Percentiles rank a stretch among this genome's conserved stretches.
Conservation (phyloP, 2,113 vertebrate species). For the Dicerorhinus sumatrensis region DNA sequence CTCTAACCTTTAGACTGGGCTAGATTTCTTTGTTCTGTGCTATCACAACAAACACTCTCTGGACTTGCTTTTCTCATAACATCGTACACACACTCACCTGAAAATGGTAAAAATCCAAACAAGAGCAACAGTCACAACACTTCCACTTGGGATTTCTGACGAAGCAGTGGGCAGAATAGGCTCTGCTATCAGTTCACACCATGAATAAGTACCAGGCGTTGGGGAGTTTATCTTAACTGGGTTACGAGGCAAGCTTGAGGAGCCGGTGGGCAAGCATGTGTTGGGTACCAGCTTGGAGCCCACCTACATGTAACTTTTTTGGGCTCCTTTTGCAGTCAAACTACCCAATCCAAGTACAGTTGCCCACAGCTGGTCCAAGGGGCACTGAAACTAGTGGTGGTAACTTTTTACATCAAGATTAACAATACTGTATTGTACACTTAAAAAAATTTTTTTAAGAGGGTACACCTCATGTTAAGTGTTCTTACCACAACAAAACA, state of each 20-base stretch:
- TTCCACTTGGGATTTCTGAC: neutral
- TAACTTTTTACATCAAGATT: neutral
- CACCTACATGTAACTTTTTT: neutral
- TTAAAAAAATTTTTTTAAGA: neutral
- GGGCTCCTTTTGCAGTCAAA: neutral
- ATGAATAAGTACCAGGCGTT: no score
- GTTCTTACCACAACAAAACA: neutral
- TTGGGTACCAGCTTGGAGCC: neutral
- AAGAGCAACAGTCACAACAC: neutral
- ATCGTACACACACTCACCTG: neutral
- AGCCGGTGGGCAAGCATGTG: no score
- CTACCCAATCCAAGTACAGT: neutral
- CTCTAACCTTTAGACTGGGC: neutral
- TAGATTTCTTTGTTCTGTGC: neutral
- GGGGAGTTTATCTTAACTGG: neutral
- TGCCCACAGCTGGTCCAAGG: neutral
- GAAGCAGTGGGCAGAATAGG: neutral
- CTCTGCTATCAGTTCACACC: neutral
- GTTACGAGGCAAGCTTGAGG: neutral
- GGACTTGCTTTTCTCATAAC: neutral
- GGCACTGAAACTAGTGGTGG: neutral
- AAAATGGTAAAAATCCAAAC: neutral
- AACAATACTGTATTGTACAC: neutral
- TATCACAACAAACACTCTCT: accelerated
- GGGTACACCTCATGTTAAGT: neutral